Evolutionary conservation across 92 coral and sea anemone genomes (phyloP).

Genomic region (Zoanthus gigantus): DNA sequence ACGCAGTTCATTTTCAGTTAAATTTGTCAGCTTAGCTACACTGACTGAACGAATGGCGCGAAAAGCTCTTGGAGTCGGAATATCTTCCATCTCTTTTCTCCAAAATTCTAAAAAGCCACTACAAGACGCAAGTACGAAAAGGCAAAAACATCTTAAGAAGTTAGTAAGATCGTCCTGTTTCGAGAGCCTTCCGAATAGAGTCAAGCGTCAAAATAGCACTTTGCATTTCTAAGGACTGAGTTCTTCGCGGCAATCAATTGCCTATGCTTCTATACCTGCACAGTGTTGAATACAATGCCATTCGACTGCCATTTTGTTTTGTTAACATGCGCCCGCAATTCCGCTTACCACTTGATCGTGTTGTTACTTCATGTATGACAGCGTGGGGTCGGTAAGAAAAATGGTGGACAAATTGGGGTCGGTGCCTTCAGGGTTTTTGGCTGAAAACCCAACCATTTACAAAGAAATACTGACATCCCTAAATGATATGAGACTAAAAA

Average conservation of each 20-base stretch:
- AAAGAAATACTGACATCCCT: slow-evolving; percentile 44
- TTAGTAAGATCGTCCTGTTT: not conserved
- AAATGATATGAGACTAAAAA: slow-evolving; percentile 64
- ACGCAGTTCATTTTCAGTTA: slow-evolving; percentile 78
- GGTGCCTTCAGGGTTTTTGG: slow-evolving; percentile 21
- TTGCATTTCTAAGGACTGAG: not conserved
- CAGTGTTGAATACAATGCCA: not conserved
- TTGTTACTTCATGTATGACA: not conserved
- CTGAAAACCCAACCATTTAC: slow-evolving; percentile 46
- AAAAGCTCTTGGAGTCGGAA: slow-evolving; percentile 85
- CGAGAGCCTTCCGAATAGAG: not conserved
- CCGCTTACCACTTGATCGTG: not conserved
- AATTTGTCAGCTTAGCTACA: slow-evolving; percentile 72
- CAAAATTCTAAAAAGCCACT: not conserved
- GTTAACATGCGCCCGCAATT: slow-evolving; percentile 35
- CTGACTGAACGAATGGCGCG: slow-evolving; percentile 86
- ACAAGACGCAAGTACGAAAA: not conserved
- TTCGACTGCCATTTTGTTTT: slow-evolving; percentile 58
- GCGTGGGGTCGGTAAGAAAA: not conserved
- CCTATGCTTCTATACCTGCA: not conserved
- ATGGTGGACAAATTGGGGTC: slow-evolving; percentile 49
- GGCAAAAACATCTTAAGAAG: not conserved
- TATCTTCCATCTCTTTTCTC: slow-evolving; percentile 62
- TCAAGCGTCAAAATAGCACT: not conserved
- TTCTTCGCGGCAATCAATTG: not conserved